Percentiles rank a stretch among this genome's conserved stretches.
Conservation (phyloP, 2,113 vertebrate genomes). For the Corydoras sp. region DNA sequence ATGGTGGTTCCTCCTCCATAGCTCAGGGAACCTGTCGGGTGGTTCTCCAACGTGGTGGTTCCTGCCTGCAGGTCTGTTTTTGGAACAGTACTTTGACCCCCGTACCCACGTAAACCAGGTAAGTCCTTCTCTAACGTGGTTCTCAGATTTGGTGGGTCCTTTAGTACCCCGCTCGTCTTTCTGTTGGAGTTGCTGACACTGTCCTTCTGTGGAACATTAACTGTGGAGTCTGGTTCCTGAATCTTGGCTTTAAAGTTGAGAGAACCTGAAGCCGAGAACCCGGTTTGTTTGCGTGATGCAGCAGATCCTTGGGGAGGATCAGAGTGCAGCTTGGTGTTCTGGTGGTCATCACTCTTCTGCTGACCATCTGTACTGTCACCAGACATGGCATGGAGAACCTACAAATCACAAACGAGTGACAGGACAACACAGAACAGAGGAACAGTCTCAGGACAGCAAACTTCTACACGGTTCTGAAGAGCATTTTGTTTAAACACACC, state of each 20-base stretch:
- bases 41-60: neutral
- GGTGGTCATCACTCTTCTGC: conserved; percentile 21
- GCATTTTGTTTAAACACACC: no score
- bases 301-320: no score
- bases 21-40: neutral
- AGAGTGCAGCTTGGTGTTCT: neutral
- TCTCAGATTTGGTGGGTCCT: no score
- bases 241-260: no score
- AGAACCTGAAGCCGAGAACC: no score
- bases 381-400: conserved; percentile 50
- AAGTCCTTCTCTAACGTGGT: neutral
- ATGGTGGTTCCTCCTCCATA: neutral
- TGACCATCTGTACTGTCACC: conserved; percentile 42
- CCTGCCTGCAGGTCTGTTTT: neutral
- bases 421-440: neutral
- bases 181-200: no score
- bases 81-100: neutral
- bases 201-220: no score
- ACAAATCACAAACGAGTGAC: conserved; percentile 19
- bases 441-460: neutral
- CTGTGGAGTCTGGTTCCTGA: no score
- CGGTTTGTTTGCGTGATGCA: no score
- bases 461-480: no score
- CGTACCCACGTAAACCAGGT: conserved; percentile 4
- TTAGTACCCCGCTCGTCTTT: no score